A percentile compares a stretch with the other conserved stretches of the same genome.
phyloP scores from a whole-genome alignment of 2,113 vertebrate genomes.

The Pardalotus punctatus region DNA sequence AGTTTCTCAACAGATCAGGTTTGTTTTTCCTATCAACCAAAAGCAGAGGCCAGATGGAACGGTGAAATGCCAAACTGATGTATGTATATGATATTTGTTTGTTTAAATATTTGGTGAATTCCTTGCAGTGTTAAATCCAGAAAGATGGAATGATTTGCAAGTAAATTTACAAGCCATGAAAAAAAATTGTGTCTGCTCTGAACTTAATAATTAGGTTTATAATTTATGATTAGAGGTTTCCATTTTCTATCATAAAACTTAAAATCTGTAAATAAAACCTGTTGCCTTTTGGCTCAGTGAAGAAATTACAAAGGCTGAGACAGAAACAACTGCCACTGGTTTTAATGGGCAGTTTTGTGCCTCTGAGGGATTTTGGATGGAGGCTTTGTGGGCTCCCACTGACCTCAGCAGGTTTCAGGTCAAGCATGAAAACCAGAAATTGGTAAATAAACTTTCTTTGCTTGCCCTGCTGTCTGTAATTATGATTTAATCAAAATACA shows the following conservation, averaged over 20 bases:
- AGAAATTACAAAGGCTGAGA: background rate
- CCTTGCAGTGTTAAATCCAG: background rate
- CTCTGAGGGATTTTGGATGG: background rate
- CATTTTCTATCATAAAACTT: background rate
- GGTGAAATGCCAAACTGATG: background rate
- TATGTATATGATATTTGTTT: background rate
- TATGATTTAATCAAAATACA: background rate
- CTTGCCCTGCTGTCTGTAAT: background rate
- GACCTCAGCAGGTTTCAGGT: background rate
- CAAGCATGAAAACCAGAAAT: background rate
- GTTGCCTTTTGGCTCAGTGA: background rate
- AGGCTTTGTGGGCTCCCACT: background rate
- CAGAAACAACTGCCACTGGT: background rate
- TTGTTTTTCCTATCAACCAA: background rate
- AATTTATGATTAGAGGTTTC: background rate
- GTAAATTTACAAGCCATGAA: background rate
- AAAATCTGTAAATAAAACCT: background rate
- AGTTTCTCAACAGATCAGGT: background rate
- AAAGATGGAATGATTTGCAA: background rate
- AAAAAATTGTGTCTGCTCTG: background rate
- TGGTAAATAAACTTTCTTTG: background rate
- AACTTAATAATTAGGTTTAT: background rate
- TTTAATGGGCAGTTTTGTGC: background rate
- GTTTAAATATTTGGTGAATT: background rate
- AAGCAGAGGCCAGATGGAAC: background rate